phyloP scores from a whole-genome alignment of 2,888 invertebrate species.

The Elysia crispata region DNA sequence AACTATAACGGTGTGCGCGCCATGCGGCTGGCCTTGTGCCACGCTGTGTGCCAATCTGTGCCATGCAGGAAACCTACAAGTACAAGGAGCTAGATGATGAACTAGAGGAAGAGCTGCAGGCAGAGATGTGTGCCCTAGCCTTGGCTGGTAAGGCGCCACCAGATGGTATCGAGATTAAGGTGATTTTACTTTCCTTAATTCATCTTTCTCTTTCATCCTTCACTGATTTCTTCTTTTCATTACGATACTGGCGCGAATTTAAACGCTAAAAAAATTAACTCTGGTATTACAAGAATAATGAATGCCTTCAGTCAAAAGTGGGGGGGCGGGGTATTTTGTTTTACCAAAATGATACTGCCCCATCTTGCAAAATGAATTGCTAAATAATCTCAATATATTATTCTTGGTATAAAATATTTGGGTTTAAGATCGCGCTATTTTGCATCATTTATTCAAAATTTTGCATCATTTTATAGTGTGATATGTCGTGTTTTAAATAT shows the following conservation, averaged over 20 bases:
- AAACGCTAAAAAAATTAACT: no score
- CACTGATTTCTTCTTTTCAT: neutral
- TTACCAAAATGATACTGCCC: no score
- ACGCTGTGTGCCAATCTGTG: slow-evolving; percentile 44
- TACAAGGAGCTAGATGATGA: slow-evolving; percentile 74
- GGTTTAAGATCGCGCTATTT: neutral
- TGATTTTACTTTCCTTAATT: slow-evolving; percentile 47
- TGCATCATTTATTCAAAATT: neutral
- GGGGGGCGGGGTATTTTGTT: no score
- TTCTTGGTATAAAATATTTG: neutral
- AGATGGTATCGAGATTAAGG: slow-evolving; percentile 68
- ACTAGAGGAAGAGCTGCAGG: slow-evolving; percentile 69
- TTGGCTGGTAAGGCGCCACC: slow-evolving; percentile 53
- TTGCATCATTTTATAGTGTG: no score
- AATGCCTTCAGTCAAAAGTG: no score
- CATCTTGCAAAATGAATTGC: no score
- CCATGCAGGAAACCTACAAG: slow-evolving; percentile 72
- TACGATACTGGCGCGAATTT: no score
- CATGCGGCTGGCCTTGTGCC: slow-evolving; percentile 2
- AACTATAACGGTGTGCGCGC: slow-evolving; percentile 3
- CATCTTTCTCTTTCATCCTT: neutral
- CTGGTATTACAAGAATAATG: no score
- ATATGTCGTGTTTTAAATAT: no score
- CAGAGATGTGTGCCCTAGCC: slow-evolving; percentile 66
- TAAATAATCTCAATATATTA: no score